Base-by-base conservation (phyloP, 1,140 invertebrate species). In the Chironomus striatipennis region DNA sequence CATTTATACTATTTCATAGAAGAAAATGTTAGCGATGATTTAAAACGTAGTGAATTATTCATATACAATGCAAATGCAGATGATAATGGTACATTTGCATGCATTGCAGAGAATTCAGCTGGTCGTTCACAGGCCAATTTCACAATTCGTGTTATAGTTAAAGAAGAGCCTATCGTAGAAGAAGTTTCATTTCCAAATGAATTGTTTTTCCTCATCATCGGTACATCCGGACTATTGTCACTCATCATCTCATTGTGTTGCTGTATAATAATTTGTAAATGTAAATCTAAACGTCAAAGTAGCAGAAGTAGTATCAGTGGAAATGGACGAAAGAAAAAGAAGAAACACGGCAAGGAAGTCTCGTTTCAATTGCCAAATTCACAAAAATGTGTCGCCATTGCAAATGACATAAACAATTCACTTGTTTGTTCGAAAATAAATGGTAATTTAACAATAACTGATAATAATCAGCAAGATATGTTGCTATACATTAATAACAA, bases 71-170 rank as follows among this genome's bases (percentile, higher is more conserved):
- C 90, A 20, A 90, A 88, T 24, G 85, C 84, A 57, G 90, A 90
- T 75, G 90, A 92, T 75, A 93, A 94, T 77, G 93, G 93, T 3
- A 91, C 89, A 4, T 95, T 92, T 79, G 87, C 89, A 0, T 95
- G 93, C 79, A 83, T 90, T 1, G 93, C 93, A 0, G 90, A 93
- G 78, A 95, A 96, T 79, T 87, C 89, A 6, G 93, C 93, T 0
- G 93, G 93, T 15, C 87, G 84, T 74, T 85, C 88, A 0, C 87
- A 88, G 74, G 88, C 90, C 2, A 94, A 94, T 79, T 91, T 92
- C 75, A 93, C 92, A 0, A 85, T 95, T 34, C 84, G 87, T 75
- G 87, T 93, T 18, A 85, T 91, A 24, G 85, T 90, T 21, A 90
- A 90, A 80, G 88, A 90, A 78, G 89, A 90, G 74, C 87, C 88